Percentiles rank a stretch among this genome's conserved stretches.
These are phyloP conservation scores for Columbina picui DNA, from an alignment of 2,113 vertebrate genomes.

Conservation along the genomic window DNA sequence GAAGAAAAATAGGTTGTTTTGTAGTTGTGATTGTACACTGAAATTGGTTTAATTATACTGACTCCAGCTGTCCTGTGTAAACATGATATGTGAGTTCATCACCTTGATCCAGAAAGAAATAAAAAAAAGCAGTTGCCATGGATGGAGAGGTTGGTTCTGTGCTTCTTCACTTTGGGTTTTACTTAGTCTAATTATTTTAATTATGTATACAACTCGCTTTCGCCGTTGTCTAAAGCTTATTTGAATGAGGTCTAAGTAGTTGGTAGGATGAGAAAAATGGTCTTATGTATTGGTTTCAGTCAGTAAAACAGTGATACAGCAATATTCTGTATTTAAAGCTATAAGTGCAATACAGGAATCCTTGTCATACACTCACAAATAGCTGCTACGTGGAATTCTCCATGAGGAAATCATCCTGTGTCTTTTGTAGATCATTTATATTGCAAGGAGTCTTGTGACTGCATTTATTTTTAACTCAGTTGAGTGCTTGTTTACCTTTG, in stretches of 20 bases:
- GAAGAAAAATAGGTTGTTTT: not conserved
- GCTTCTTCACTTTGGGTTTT: not conserved
- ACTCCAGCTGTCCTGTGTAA: not conserved
- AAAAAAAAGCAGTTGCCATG: not conserved
- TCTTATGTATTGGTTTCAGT: not conserved
- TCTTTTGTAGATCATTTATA: not conserved
- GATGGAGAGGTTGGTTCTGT: not conserved
- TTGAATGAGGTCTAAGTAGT: not conserved
- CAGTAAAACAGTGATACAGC: not conserved
- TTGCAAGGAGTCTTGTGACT: constrained; percentile 31
- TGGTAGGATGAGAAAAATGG: not conserved
- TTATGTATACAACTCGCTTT: not conserved
- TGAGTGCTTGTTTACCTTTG: constrained; percentile 26
- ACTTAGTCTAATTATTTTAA: not conserved
- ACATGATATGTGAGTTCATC: not conserved
- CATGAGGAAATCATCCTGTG: not conserved
- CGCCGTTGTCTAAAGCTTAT: not conserved
- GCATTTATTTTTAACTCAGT: constrained; percentile 31
- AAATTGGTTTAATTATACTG: not conserved
- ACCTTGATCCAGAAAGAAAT: not conserved
- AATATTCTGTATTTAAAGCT: not conserved
- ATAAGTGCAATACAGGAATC: not conserved
- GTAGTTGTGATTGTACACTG: not conserved
- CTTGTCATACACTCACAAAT: not conserved
- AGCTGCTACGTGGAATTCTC: not conserved